Conservation (phyloP, 2,888 invertebrate species). For the Phalera bucephala region DNA sequence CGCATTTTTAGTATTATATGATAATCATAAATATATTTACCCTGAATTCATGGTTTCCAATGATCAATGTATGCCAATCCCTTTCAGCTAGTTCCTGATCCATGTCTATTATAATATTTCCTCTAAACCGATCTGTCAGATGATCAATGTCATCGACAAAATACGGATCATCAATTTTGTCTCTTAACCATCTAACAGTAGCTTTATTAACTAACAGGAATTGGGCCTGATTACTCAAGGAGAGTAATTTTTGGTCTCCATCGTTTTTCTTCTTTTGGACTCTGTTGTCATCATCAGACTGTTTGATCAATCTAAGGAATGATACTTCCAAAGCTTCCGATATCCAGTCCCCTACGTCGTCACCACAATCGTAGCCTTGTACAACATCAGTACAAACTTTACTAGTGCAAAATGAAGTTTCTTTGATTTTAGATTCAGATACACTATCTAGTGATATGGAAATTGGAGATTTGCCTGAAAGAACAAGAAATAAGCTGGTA, state of each 20-base stretch:
- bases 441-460: slow-evolving; percentile 74
- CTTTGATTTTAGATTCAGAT: slow-evolving; percentile 35
- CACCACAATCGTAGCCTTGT: slow-evolving; percentile 92
- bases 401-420: slow-evolving; percentile 85
- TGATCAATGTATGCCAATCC: slow-evolving; percentile 84
- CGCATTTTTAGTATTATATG: too few relatives aligned
- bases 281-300: slow-evolving; percentile 69
- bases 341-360: slow-evolving; percentile 91
- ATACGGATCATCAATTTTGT: slow-evolving; percentile 80
- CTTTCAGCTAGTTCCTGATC: slow-evolving; percentile 90
- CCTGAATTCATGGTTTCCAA: slow-evolving; percentile 86
- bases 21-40: slow-evolving; percentile 75
- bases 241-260: slow-evolving; percentile 56
- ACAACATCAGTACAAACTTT: slow-evolving; percentile 94
- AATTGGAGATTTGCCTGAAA: slow-evolving; percentile 78
- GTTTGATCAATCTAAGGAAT: slow-evolving; percentile 87
- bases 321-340: slow-evolving; percentile 86
- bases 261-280: slow-evolving; percentile 53
- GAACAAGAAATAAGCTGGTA: slow-evolving; percentile 1
- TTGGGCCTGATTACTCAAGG: slow-evolving; percentile 93
- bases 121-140: slow-evolving; percentile 91
- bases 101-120: slow-evolving; percentile 93
- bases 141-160: slow-evolving; percentile 80
- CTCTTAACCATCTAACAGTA: slow-evolving; percentile 88
- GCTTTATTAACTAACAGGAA: slow-evolving; percentile 91